A percentile compares a stretch with the other conserved stretches of the same genome.
phyloP scores from a whole-genome alignment of 2,888 invertebrate species.

The Pseudeuparius sepicola region DNA sequence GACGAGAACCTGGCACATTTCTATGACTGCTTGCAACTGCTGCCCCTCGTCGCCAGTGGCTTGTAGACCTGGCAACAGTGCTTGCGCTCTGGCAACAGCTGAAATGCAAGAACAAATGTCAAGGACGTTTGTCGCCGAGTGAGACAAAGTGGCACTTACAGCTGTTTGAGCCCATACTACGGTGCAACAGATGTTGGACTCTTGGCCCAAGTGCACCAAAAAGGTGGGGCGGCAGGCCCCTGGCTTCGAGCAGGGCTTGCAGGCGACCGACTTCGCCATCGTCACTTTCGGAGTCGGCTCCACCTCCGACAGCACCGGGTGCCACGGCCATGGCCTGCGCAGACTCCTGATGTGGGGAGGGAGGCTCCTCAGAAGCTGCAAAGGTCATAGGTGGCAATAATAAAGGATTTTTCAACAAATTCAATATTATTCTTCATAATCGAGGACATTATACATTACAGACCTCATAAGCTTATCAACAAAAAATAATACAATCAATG shows the following conservation, averaged over 20 bases:
- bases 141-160: conserved; percentile 43
- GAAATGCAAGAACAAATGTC: conserved; percentile 18
- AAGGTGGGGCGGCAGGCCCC: conserved; percentile 92
- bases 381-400: conserved; percentile 10
- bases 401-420: too few relatives aligned
- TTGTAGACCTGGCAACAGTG: conserved; percentile 83
- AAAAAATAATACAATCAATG: too few relatives aligned
- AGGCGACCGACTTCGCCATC: conserved; percentile 93
- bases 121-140: background rate
- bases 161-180: conserved; percentile 84
- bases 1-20: conserved; percentile 96
- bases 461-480: too few relatives aligned
- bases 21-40: conserved; percentile 92
- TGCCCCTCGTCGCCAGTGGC: conserved; percentile 91
- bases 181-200: conserved; percentile 91
- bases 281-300: conserved; percentile 67
- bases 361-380: conserved; percentile 36
- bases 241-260: conserved; percentile 87
- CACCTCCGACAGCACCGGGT: conserved; percentile 36
- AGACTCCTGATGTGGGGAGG: conserved; percentile 38
- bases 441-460: too few relatives aligned
- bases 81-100: conserved; percentile 84
- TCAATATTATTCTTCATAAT: too few relatives aligned
- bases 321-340: conserved; percentile 35
- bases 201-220: conserved; percentile 92